Evolutionary conservation across 2,888 invertebrate species (phyloP), one percentile per base, ranked within the genome.

Genomic region (Meandrusa payeni): DNA sequence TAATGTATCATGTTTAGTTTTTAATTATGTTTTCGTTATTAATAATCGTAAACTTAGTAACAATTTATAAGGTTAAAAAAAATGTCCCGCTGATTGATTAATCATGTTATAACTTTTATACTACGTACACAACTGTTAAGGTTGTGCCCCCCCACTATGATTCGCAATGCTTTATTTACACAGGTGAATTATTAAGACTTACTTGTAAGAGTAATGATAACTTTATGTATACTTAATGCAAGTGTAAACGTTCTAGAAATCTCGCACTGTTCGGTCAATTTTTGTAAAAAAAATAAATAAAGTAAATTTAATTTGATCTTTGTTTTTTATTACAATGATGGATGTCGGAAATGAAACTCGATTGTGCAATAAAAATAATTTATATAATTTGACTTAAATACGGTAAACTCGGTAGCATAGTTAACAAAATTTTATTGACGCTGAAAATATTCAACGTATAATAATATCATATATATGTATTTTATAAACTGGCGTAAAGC

Each of bases 181-280:
- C 83, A 83, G 79, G 82, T 82, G 83, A 78, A 79, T 72, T 68
- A 72, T 74, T 82, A 83, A 82, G 85, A 86, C 79, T 85, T 82
- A 87, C 78, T 74, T 83, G 76, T 86, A 86, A 87, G 86, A 72
- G 70, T 82, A 77, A 82, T 77, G 72, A 76, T 85, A 83, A 79
- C 79, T 82, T 77, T 83, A 83, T 86, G 83, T 86, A 87, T 87
- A 87, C 87, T 86, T 87, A 87, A 85, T 82, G 85, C 87, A 86
- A 87, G 81, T 86, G 85, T 86, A 86, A 86, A 87, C 87, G 79
- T 86, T 82, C 80, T 87, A 86, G 86, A 86, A 87, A 87, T 87
- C 86, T 87, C 87, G 87, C 87, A 87, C 87, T 87, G 86, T 87
- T 87, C 87, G 87, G 87, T 87, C 87, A 87, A 87, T 86, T 87